Evolutionary conservation across 2,113 vertebrate genomes (phyloP).

Genomic region (Delphinapterus leucas): DNA sequence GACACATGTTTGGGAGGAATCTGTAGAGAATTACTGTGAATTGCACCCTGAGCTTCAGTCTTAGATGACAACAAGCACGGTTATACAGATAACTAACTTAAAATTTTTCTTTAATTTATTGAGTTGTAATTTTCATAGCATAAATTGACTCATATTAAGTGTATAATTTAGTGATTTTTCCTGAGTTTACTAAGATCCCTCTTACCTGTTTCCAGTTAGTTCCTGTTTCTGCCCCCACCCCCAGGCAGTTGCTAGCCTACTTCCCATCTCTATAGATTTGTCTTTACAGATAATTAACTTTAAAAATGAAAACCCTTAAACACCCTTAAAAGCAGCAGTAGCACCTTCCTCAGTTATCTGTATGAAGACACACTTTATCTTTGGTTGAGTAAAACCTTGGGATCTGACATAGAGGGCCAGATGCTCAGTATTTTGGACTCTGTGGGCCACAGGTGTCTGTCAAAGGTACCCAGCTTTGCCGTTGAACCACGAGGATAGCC

Average conservation of each 20-base stretch:
- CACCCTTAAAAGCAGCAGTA: background rate
- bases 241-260: background rate
- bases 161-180: background rate
- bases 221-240: background rate
- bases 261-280: background rate
- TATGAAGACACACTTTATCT: background rate
- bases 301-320: background rate
- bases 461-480: background rate
- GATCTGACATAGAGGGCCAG: background rate
- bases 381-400: background rate
- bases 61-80: background rate
- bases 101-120: background rate
- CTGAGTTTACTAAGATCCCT: background rate
- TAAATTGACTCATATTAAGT: background rate
- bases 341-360: accelerated
- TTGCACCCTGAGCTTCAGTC: background rate
- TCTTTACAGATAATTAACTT: background rate
- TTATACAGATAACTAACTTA: background rate
- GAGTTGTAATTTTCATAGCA: background rate
- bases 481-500: too few species aligned
- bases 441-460: background rate
- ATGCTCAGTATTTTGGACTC: background rate
- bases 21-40: background rate
- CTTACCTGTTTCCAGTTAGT: background rate
- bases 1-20: background rate